Evolutionary conservation across 2,888 invertebrate species (phyloP), one percentile per base, ranked within the genome.

Genomic region (Augiades crinisus): DNA sequence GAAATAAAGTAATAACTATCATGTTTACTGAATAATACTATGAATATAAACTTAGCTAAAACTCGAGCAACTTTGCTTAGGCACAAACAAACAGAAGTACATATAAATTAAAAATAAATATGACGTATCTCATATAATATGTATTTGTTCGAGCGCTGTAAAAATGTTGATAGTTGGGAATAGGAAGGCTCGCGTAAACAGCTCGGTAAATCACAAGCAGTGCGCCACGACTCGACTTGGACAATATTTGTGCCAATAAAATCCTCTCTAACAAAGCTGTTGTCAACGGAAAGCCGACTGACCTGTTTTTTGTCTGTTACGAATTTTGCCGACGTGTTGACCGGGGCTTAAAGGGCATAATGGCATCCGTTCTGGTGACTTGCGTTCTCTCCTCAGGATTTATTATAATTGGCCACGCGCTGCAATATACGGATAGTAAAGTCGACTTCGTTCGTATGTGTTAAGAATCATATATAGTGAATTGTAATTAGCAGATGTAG

Each of bases 161-260:
- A 81, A 82, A 82, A 79, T 76, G 78, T 76, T 75, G 72, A 75
- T 75, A 70, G 72, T 76, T 73, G 65, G 72, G 72, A 69, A 68
- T 78, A 73, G 79, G 75, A 76, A 75, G 76, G 70, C 71, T 75
- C 77, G 73, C 76, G 86, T 87, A 88, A 86, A 88, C 86, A 86
- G 78, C 74, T 76, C 85, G 69, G 82, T 87, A 88, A 87, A 87
- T 88, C 86, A 86, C 77, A 68, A 75, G 70, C 72, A 81, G 75
- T 77, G 75, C 76, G 76, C 77, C 78, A 68, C 78, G 76, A 75
- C 78, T 78, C 78, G 75, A 79, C 81, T 82, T 81, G 78, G 78
- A 81, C 84, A 83, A 84, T 86, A 85, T 87, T 86, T 87, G 82
- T 83, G 84, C 81, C 85, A 87, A 87, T 87, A 87, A 83, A 86